phyloP scores from a whole-genome alignment of 2,888 invertebrate species.

The Beris chalybata region DNA sequence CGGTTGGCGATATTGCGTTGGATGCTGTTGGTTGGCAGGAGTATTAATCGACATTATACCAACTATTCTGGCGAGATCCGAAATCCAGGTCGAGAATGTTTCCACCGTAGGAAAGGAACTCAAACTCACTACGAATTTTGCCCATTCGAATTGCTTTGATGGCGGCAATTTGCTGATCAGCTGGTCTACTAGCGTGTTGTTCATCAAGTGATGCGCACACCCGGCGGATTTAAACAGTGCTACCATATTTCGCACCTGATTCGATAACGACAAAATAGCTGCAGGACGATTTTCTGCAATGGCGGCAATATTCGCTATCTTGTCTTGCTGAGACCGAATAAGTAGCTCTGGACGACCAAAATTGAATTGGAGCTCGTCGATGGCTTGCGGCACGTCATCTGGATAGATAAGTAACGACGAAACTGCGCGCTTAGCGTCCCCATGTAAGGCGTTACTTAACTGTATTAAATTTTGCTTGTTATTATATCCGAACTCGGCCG shows the following conservation, averaged over 20 bases:
- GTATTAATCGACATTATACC: background rate
- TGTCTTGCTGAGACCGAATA: conserved; percentile 38
- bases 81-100: background rate
- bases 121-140: background rate
- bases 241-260: conserved; percentile 9
- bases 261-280: conserved; percentile 21
- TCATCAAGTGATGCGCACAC: background rate
- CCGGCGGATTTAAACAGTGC: background rate
- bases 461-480: conserved; percentile 18
- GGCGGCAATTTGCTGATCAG: conserved; percentile 2
- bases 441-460: conserved; percentile 16
- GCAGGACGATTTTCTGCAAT: conserved; percentile 36
- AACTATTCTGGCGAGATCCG: background rate
- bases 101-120: background rate
- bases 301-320: conserved; percentile 35
- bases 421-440: background rate
- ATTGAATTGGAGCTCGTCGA: conserved; percentile 38
- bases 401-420: conserved; percentile 1
- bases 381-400: conserved; percentile 19
- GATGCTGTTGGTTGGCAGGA: background rate
- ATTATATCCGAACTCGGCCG: conserved; percentile 20
- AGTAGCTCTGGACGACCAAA: conserved; percentile 41
- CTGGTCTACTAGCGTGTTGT: background rate
- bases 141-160: conserved; percentile 10
- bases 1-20: background rate